These are phyloP conservation scores for Erynnis tages DNA, from an alignment of 2,888 invertebrate species.

Conservation along the genomic window DNA sequence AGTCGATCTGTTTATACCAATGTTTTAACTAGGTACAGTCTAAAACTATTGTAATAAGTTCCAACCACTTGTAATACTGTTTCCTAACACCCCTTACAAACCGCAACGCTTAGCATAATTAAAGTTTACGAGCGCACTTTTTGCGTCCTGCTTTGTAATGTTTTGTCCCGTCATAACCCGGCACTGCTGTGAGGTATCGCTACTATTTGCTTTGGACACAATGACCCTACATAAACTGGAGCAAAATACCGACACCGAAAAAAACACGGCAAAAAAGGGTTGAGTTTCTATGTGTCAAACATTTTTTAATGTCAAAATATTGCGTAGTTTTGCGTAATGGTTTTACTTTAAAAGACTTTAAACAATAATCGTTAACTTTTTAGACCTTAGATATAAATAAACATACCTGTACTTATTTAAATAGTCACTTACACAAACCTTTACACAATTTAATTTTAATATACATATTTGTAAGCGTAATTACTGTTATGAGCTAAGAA, in stretches of 20 bases:
- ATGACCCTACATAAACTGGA: slow-evolving; percentile 54
- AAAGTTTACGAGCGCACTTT: slow-evolving; percentile 52
- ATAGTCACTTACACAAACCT: too few relatives aligned
- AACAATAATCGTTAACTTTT: too few relatives aligned
- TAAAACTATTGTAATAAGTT: too few relatives aligned
- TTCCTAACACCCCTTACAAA: slow-evolving; percentile 46
- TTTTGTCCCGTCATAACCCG: slow-evolving; percentile 47
- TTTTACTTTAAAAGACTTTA: not conserved
- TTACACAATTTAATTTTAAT: too few relatives aligned
- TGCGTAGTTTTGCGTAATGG: not conserved
- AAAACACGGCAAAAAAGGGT: slow-evolving; percentile 45
- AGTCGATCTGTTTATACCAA: too few relatives aligned
- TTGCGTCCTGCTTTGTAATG: slow-evolving; percentile 58
- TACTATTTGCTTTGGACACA: slow-evolving; percentile 52
- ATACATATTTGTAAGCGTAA: too few relatives aligned
- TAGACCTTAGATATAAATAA: too few relatives aligned
- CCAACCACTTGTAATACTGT: too few relatives aligned
- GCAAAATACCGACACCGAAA: slow-evolving; percentile 45
- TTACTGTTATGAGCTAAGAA: too few relatives aligned
- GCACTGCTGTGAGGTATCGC: slow-evolving; percentile 37
- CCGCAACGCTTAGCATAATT: slow-evolving; percentile 43
- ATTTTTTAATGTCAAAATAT: not conserved
- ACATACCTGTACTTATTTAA: too few relatives aligned
- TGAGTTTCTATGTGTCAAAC: slow-evolving; percentile 22
- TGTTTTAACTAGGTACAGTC: too few relatives aligned